These are phyloP conservation scores for Desoria tigrina DNA, from an alignment of 2,888 invertebrate species.

Conservation along the genomic window DNA sequence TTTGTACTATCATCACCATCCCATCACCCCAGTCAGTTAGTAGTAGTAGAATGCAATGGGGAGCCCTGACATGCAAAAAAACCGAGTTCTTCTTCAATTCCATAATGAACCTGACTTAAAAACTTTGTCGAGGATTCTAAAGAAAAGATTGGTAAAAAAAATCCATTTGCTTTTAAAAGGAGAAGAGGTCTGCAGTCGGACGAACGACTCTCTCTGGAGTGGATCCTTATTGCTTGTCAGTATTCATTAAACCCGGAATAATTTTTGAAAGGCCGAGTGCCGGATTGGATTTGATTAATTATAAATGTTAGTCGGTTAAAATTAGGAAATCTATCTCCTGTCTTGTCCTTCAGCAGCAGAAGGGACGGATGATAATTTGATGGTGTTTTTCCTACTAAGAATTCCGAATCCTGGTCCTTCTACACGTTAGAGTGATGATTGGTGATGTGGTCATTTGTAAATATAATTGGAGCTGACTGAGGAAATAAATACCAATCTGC, in stretches of 20 bases:
- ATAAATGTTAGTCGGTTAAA: constrained; percentile 3
- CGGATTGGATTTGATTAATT: constrained; percentile 4
- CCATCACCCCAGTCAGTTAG: too few relatives aligned
- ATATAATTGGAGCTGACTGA: constrained; percentile 9
- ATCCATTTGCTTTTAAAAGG: background rate
- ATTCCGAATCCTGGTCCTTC: too few relatives aligned
- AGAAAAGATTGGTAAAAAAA: too few relatives aligned
- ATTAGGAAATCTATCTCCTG: background rate
- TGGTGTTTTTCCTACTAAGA: too few relatives aligned
- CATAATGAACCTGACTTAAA: too few relatives aligned
- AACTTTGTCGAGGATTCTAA: too few relatives aligned
- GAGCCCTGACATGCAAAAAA: too few relatives aligned
- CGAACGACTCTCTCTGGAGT: background rate
- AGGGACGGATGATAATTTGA: too few relatives aligned
- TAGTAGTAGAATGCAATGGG: too few relatives aligned
- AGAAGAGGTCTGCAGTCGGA: background rate
- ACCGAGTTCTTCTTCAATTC: too few relatives aligned
- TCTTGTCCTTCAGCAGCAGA: background rate
- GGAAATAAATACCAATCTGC: too few relatives aligned
- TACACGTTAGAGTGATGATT: too few relatives aligned
- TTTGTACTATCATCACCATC: constrained; percentile 5
- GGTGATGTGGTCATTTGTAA: constrained; percentile 11
- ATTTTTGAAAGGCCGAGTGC: background rate
- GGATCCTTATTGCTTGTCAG: constrained; percentile 4
- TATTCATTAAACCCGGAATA: constrained; percentile 9